Evolutionary conservation across 2,888 invertebrate genomes (phyloP).

Genomic region (Philaethria dido): DNA sequence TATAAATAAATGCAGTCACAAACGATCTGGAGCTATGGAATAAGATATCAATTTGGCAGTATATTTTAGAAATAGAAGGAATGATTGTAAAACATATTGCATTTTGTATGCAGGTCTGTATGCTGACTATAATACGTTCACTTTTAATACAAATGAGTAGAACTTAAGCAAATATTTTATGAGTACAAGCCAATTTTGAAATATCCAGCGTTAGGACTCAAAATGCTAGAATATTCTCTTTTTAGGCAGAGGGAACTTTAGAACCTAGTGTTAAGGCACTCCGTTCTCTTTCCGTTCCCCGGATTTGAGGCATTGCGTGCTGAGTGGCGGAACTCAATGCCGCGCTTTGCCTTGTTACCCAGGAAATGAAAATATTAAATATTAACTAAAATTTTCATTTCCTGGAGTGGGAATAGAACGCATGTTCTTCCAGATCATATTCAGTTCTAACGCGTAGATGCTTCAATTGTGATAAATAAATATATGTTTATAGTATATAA

Average conservation of each 20-base stretch:
- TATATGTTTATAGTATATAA: constrained; percentile 39
- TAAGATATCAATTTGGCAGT: constrained; percentile 27
- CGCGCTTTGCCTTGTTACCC: no score
- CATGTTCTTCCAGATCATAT: no score
- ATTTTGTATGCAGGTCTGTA: constrained; percentile 18
- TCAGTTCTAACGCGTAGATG: neutral
- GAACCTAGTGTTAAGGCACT: no score
- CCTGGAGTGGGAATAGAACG: no score
- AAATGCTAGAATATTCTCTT: neutral
- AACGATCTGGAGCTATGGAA: constrained; percentile 20
- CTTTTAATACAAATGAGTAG: constrained; percentile 17
- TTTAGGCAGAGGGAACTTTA: no score
- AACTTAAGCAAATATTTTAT: constrained; percentile 20
- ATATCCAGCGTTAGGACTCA: constrained; percentile 11
- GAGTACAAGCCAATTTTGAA: constrained; percentile 12
- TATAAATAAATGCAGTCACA: constrained; percentile 32
- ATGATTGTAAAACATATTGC: constrained; percentile 19
- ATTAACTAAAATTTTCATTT: no score
- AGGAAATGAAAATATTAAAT: no score
- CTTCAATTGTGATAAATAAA: constrained; percentile 37
- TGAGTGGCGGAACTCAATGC: no score
- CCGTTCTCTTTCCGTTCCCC: no score
- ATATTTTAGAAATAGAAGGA: constrained; percentile 23
- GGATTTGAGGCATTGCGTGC: no score
- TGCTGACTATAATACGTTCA: constrained; percentile 18